phyloP scores from a whole-genome alignment of 2,888 invertebrate genomes.

The Baronia brevicornis region DNA sequence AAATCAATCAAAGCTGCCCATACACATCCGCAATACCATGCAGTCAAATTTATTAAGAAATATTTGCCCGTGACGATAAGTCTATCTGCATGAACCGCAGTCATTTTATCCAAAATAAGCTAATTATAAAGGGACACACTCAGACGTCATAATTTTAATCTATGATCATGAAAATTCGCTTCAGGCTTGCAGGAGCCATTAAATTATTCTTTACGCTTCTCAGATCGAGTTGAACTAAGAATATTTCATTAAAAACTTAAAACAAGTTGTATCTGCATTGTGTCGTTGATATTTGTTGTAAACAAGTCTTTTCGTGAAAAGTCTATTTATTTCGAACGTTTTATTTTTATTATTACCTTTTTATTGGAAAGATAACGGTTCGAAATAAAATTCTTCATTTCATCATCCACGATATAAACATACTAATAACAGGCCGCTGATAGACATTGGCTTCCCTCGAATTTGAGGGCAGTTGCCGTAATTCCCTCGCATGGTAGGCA shows the following conservation, averaged over 20 bases:
- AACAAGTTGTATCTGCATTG: slow-evolving; percentile 50
- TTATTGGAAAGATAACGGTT: neutral
- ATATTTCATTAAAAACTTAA: slow-evolving; percentile 66
- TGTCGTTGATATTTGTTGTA: slow-evolving; percentile 20
- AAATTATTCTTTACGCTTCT: slow-evolving; percentile 40
- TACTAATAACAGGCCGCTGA: too few species aligned
- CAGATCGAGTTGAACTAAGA: slow-evolving; percentile 47
- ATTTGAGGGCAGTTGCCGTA: too few species aligned
- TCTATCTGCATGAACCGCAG: neutral
- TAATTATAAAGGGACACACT: neutral
- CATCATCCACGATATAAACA: too few species aligned
- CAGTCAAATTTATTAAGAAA: too few species aligned
- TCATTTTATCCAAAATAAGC: neutral
- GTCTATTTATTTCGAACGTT: neutral
- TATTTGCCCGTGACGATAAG: slow-evolving; percentile 6
- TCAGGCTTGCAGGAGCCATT: slow-evolving; percentile 23
- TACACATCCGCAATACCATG: too few species aligned
- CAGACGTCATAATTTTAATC: slow-evolving; percentile 10
- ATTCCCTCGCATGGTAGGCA: too few species aligned
- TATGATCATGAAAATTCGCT: slow-evolving; percentile 14
- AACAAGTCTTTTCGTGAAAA: neutral
- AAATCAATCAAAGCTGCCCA: too few species aligned
- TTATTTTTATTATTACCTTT: neutral
- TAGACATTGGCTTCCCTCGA: too few species aligned
- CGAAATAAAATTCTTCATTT: too few species aligned